Conservation (phyloP, 2,797 vertebrate genomes). For the Acipenser transmontanus region DNA sequence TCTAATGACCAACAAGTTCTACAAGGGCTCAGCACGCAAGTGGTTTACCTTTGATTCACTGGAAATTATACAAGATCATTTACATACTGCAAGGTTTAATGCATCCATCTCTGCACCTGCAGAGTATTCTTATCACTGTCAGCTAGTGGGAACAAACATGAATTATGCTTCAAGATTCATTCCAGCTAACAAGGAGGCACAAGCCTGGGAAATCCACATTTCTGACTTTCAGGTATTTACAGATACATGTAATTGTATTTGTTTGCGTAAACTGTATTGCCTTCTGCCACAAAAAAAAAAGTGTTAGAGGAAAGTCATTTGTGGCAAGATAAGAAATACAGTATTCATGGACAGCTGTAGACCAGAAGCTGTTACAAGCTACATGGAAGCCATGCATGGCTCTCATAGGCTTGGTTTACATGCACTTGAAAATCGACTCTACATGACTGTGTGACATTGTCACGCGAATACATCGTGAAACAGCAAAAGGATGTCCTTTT, state of each 20-base stretch:
- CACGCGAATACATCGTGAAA: too few relatives aligned
- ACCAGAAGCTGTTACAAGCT: too few relatives aligned
- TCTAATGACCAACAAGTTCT: conserved; percentile 54
- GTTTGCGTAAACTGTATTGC: not conserved
- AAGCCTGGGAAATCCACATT: conserved; percentile 55
- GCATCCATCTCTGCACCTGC: conserved; percentile 54
- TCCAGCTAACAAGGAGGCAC: conserved; percentile 41
- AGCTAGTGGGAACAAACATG: conserved; percentile 57
- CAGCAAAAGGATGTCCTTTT: too few relatives aligned
- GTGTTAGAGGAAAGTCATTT: too few relatives aligned
- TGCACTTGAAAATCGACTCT: too few relatives aligned
- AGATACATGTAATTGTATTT: not conserved
- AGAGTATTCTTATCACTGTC: conserved; percentile 68
- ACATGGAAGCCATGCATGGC: not conserved
- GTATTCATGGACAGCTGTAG: too few relatives aligned
- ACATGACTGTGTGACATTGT: too few relatives aligned
- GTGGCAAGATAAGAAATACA: too few relatives aligned
- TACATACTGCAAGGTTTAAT: conserved; percentile 43
- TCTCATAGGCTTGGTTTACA: too few relatives aligned
- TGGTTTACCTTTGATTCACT: conserved; percentile 57
- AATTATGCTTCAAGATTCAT: conserved; percentile 42
- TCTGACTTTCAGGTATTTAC: conserved; percentile 53
- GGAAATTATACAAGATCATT: conserved; percentile 47
- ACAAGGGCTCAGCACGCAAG: conserved; percentile 42
- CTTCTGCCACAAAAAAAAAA: too few relatives aligned